Percentiles rank a stretch among this genome's conserved stretches.
These are phyloP conservation scores for Xestoiulus laeticollis DNA, from an alignment of 2,888 invertebrate species.

Conservation along the genomic window DNA sequence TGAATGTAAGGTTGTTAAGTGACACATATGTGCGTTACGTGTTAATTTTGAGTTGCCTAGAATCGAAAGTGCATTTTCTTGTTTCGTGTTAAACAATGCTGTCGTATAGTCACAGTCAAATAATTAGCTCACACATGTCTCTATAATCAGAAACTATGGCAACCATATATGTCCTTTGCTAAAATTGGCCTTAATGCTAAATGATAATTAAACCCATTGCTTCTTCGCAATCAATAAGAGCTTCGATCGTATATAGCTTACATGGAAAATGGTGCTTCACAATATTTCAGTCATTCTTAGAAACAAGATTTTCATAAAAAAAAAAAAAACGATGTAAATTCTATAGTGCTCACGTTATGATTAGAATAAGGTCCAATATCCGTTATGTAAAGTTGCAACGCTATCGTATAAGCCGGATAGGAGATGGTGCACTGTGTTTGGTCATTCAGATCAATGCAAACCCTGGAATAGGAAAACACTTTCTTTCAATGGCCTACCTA, in stretches of 20 bases:
- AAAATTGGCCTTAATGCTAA: no score
- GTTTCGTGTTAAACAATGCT: background rate
- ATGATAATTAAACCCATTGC: no score
- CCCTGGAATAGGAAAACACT: background rate
- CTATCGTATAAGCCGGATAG: background rate
- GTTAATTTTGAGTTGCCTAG: background rate
- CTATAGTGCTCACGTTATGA: no score
- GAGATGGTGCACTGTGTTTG: background rate
- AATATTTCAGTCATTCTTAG: no score
- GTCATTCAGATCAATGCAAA: background rate
- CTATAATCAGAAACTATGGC: background rate
- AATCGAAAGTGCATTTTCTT: background rate
- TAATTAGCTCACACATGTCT: background rate
- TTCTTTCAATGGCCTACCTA: background rate
- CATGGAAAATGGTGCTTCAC: no score
- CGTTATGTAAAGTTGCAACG: no score
- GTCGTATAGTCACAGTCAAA: background rate
- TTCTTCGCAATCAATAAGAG: no score
- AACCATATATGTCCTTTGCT: background rate
- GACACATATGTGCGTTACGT: background rate
- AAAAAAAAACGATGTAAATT: no score
- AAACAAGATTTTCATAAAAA: no score
- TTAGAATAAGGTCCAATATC: background rate
- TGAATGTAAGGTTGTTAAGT: background rate
- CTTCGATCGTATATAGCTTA: no score